Conservation (phyloP, 2,113 vertebrate species). For the Jaculus jaculus region DNA sequence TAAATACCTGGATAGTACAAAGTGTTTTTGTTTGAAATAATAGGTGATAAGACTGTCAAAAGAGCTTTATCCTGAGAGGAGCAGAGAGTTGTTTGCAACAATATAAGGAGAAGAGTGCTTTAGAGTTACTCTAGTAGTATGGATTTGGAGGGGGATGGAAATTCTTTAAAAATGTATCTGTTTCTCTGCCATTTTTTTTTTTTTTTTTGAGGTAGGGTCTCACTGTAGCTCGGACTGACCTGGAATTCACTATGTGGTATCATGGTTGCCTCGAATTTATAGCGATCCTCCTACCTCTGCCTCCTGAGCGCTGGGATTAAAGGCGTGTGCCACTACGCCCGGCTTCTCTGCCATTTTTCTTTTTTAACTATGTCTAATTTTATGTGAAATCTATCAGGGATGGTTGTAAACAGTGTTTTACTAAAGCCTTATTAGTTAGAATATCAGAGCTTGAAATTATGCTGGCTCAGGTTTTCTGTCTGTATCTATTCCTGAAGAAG, state of each 20-base stretch:
- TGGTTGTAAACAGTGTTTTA: not conserved
- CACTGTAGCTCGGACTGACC: too few relatives aligned
- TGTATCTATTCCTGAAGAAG: constrained; percentile 3
- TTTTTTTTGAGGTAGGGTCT: too few relatives aligned
- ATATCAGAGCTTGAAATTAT: not conserved
- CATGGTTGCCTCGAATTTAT: too few relatives aligned
- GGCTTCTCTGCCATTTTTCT: not conserved
- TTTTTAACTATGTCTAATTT: not conserved
- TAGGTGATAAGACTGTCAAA: not conserved
- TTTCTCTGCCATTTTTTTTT: not conserved
- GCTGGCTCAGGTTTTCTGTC: not conserved
- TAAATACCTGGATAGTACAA: not conserved
- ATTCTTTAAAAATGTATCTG: not conserved
- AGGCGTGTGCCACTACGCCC: too few relatives aligned
- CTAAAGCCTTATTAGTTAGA: not conserved
- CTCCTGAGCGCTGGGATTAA: too few relatives aligned
- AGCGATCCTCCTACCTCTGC: too few relatives aligned
- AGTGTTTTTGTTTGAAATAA: constrained; percentile 28
- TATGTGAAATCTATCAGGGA: not conserved
- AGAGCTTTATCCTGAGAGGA: not conserved
- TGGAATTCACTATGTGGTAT: too few relatives aligned
- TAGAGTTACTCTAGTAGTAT: not conserved
- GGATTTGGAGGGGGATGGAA: not conserved
- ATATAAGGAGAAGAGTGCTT: not conserved
- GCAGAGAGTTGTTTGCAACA: not conserved